Evolutionary conservation across 2,888 invertebrate species (phyloP).

Genomic region (Tinea semifulvella): DNA sequence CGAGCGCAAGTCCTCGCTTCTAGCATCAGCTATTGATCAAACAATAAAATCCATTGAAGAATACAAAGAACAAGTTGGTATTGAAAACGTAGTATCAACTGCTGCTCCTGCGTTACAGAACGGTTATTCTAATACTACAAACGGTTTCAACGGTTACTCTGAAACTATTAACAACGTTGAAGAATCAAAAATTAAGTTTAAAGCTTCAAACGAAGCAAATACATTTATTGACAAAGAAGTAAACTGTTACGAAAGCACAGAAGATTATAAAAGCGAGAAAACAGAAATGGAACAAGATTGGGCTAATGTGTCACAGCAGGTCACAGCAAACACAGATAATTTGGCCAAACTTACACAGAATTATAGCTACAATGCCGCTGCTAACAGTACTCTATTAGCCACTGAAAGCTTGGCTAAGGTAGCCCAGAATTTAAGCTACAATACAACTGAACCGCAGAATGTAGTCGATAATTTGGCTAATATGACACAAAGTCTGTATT

Average conservation of each 20-base stretch:
- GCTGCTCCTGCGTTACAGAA: too few relatives aligned
- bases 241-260: neutral
- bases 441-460: too few relatives aligned
- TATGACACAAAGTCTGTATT: too few relatives aligned
- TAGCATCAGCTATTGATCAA: constrained; percentile 52
- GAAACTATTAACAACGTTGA: neutral
- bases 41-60: constrained; percentile 54
- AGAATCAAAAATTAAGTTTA: neutral
- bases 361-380: too few relatives aligned
- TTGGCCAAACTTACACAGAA: neutral
- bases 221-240: neutral
- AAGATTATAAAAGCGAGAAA: neutral
- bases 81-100: constrained; percentile 25
- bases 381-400: too few relatives aligned
- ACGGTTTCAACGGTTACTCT: neutral
- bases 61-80: constrained; percentile 52
- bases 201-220: neutral
- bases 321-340: constrained; percentile 11
- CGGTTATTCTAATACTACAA: neutral
- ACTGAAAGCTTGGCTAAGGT: too few relatives aligned
- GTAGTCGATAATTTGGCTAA: too few relatives aligned
- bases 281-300: constrained; percentile 21
- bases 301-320: constrained; percentile 22
- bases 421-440: too few relatives aligned
- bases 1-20: constrained; percentile 44